phyloP scores from a whole-genome alignment of 2,797 vertebrate species.

The Pogonophryne albipinna region DNA sequence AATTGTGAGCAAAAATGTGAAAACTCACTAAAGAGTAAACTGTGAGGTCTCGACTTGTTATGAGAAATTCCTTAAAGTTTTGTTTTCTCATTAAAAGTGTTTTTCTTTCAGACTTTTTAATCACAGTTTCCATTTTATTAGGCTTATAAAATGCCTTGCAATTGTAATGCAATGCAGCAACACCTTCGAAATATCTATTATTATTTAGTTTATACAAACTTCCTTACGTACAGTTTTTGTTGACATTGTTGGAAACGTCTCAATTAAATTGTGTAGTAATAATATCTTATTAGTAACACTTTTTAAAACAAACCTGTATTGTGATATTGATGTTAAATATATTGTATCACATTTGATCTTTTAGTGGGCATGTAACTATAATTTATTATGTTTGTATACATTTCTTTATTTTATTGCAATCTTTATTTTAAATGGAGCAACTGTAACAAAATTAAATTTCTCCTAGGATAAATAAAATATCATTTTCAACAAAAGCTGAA shows the following conservation, averaged over 20 bases:
- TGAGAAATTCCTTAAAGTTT: background rate
- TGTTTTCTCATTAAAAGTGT: background rate
- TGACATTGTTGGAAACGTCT: background rate
- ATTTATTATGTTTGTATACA: no score
- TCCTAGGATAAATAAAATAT: no score
- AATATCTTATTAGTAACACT: no score
- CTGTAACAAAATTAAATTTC: no score
- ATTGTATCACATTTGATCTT: no score
- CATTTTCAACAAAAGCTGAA: background rate
- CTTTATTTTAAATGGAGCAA: no score
- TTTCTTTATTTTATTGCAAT: no score
- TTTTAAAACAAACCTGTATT: no score
- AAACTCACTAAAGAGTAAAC: background rate
- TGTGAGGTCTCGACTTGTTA: background rate
- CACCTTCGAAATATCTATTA: background rate
- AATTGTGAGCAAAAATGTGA: background rate
- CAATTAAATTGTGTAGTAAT: no score
- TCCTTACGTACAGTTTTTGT: background rate
- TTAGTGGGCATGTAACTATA: no score
- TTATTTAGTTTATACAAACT: background rate
- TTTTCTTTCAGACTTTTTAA: conserved; percentile 7
- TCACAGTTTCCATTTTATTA: background rate
- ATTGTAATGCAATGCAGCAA: no score
- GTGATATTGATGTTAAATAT: no score
- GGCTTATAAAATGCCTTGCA: background rate